Percentiles rank a stretch among this genome's conserved stretches.
These are phyloP conservation scores for Pluvianellus socialis DNA, from an alignment of 2,113 vertebrate genomes.

Conservation along the genomic window DNA sequence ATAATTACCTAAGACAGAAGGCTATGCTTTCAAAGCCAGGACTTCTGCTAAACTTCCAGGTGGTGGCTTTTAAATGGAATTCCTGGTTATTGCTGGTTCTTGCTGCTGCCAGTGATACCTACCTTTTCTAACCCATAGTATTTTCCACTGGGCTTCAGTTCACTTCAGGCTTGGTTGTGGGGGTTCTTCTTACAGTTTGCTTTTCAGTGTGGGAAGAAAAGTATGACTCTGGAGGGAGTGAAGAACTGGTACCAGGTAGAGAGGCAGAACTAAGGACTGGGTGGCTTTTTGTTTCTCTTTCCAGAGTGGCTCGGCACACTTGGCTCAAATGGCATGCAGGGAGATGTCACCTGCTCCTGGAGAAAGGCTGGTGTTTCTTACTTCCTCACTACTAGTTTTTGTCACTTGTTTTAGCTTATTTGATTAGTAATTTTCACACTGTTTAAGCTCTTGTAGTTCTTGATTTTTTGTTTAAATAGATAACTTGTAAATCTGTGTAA, in stretches of 20 bases:
- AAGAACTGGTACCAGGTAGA: background rate
- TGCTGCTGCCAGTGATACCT: background rate
- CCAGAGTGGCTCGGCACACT: background rate
- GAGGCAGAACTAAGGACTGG: background rate
- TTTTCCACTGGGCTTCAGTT: background rate
- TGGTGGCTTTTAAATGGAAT: background rate
- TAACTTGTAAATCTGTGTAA: background rate
- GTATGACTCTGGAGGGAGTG: background rate
- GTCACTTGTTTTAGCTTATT: background rate
- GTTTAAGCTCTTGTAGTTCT: background rate
- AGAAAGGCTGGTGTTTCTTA: background rate
- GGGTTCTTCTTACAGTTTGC: background rate
- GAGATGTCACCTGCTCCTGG: background rate
- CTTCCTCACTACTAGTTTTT: background rate
- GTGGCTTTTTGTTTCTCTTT: background rate
- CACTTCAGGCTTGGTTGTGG: background rate
- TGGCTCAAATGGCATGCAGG: background rate
- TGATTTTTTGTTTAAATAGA: background rate
- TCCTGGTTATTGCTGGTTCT: background rate
- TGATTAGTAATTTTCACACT: background rate
- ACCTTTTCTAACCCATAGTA: background rate
- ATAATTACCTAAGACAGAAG: background rate
- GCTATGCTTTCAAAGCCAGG: background rate
- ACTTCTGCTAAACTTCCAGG: background rate
- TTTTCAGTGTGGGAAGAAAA: background rate